Evolutionary conservation across 2,888 invertebrate species (phyloP), one percentile per base, ranked within the genome.

Genomic region (Standfussiana lucernea): DNA sequence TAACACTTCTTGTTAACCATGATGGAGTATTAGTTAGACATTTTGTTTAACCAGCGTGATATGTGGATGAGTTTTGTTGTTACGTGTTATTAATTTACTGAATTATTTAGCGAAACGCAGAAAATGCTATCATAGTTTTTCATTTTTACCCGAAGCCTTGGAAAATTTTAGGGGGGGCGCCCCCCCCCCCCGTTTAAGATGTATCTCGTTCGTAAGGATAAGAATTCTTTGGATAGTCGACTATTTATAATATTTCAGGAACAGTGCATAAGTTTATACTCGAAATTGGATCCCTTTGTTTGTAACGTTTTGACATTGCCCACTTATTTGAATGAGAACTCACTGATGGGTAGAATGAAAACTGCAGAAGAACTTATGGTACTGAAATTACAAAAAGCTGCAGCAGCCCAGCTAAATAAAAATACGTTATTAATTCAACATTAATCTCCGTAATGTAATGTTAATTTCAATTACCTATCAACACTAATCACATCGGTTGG

Each of bases 1-100:
- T 81, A 21, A 42, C 56, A 70, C 35, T 66, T 70, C 42, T 59
- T 42, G 35, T 37, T 64, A 47, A 62, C 11, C n/a, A 37, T 62
- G 8, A 56, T 47, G 40, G 2, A 18, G 59, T 50, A 28, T 61
- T 65, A 56, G 28, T 28, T 18, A 56, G 32, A 56, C 4, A 45
- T 50, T 21, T 45, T 50, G 61, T 69, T 72, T 45, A 28, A 45
- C 7, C 24, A 28, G 28, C 24, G 47, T 68, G 24, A 50, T 45
- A 40, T n/a, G n/a, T 32, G 18, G 18, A 47, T 64, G 3, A 24
- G 21, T 64, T 62, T 53, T 28, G 47, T n/a, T 37, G 18, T 50
- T 1, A 45, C 21, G 6, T 4, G 28, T 24, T 61, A 18, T 45
- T 15, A n/a, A n/a, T 61, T 67, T 67, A 28, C 8, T 10, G 24